Conservation (phyloP, 1,140 invertebrate genomes). For the Mizuhopecten yessoensis region DNA sequence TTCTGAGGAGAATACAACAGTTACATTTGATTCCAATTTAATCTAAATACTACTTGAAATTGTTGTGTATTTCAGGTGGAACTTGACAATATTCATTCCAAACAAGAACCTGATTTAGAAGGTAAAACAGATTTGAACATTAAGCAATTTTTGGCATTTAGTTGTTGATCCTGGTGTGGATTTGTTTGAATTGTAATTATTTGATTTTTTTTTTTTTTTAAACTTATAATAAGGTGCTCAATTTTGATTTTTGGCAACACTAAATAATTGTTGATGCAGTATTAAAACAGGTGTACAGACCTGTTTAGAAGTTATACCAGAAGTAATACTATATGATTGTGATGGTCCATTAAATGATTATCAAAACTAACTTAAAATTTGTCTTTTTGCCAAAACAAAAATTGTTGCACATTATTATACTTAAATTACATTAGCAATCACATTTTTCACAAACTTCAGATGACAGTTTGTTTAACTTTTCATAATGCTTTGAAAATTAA, state of each 20-base stretch:
- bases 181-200: neutral
- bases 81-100: neutral
- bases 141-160: neutral
- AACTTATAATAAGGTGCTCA: neutral
- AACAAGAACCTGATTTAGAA: neutral
- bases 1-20: too few relatives aligned
- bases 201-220: too few relatives aligned
- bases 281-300: too few relatives aligned
- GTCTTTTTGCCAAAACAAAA: neutral
- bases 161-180: slow-evolving; percentile 8
- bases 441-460: neutral
- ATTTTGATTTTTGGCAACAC: neutral
- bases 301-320: too few relatives aligned
- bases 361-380: too few relatives aligned
- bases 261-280: too few relatives aligned
- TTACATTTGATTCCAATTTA: too few relatives aligned
- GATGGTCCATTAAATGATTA: too few relatives aligned
- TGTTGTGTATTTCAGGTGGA: neutral
- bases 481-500: slow-evolving; percentile 17
- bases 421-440: neutral
- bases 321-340: too few relatives aligned
- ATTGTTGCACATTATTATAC: neutral
- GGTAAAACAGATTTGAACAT: neutral
- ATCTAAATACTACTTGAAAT: too few relatives aligned
- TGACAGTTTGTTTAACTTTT: neutral